Base-by-base conservation (phyloP, 2,888 invertebrate genomes). In the Fabriciana adippe region DNA sequence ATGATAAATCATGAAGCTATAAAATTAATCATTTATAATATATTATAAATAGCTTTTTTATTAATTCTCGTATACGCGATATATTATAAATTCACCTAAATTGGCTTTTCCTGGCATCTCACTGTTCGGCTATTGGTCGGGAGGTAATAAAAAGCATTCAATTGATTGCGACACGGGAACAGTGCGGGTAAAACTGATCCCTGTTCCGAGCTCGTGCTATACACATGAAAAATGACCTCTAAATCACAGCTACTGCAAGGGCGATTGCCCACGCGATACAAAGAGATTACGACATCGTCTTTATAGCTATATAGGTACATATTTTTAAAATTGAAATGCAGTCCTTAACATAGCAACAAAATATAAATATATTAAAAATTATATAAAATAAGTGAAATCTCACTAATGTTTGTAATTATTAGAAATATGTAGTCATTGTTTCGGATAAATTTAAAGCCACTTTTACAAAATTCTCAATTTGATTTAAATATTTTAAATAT, bases 221-320 rank as follows among this genome's bases (percentile, higher is more conserved):
- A 82, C 79, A 78, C 78, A 85, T 85, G 86, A 87, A 81, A 87
- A 84, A 87, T 83, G 78, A 79, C 76, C 80, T 74, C 79, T 88
- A 87, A 87, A 87, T 88, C 86, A 86, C 81, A 75, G 74, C 75
- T 74, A 75, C 76, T 80, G 77, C 75, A 66, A 70, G 76, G 81
- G 79, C 79, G 78, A 81, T 84, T 82, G 81, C 78, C 71, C 56
- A 62, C 66, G 67, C 63, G 59, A 53, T 64, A 67, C 64, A 67
- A 56, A 65, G 66, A 70, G 68, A 70, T 68, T 64, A 71, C 55
- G 56, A 51, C 51, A 47, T 64, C 63, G 53, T 68, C 68, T 63
- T 70, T 66, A 71, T 51, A 56, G 63, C 57, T 66, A 63, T 53
- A 47, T 54, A 50, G 45, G 21, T 59, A 59, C 18, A 26, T 48